phyloP scores from a whole-genome alignment of 2,113 vertebrate genomes.

The Stercorarius parasiticus region DNA sequence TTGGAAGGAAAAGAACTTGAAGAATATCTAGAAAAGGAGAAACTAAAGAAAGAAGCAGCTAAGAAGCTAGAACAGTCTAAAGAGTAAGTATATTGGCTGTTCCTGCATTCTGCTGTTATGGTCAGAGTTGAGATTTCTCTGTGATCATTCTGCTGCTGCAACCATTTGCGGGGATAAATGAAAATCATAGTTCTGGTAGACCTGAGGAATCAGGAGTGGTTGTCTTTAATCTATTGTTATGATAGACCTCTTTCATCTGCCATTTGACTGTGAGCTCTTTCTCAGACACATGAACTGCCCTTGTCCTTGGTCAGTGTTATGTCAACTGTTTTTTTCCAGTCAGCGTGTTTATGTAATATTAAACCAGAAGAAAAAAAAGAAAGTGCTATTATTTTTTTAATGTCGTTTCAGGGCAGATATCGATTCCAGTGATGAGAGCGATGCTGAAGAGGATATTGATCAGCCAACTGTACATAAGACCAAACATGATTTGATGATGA shows the following conservation, averaged over 20 bases:
- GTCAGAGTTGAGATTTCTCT: neutral
- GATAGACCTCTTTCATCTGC: neutral
- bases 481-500: slow-evolving; percentile 99
- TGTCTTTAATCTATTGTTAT: neutral
- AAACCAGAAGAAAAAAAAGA: neutral
- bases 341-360: neutral
- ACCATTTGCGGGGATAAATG: neutral
- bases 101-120: neutral
- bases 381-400: neutral
- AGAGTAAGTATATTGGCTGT: slow-evolving; percentile 82
- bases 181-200: neutral
- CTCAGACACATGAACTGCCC: neutral
- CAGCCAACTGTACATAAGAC: slow-evolving; percentile 87
- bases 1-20: slow-evolving; percentile 97
- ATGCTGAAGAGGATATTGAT: slow-evolving; percentile 93
- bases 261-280: neutral
- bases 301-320: neutral
- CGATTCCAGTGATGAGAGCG: slow-evolving; percentile 97
- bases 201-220: neutral
- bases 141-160: neutral
- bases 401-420: slow-evolving; percentile 85
- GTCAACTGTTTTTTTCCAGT: neutral
- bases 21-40: slow-evolving; percentile 94
- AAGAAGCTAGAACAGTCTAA: slow-evolving; percentile 98
- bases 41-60: slow-evolving; percentile 94